Evolutionary conservation across 1,140 invertebrate species (phyloP).

Genomic region (Zaprionus lachaisei): DNA sequence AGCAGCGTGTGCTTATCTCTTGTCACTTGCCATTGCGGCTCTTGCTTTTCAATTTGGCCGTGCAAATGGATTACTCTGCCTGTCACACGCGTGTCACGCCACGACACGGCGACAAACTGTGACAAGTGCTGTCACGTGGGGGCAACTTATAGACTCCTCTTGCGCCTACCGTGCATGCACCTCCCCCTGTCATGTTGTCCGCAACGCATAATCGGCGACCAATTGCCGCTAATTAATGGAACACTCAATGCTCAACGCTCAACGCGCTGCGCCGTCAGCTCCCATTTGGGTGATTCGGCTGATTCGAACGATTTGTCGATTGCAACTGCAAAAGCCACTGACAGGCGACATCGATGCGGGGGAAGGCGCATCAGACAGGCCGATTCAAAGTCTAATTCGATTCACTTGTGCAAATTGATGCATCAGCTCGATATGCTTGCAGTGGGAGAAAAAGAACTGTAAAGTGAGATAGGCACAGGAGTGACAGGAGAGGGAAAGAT

Average conservation of each 20-base stretch:
- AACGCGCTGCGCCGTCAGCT: not conserved
- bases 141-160: no score
- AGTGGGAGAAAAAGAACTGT: not conserved
- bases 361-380: not conserved
- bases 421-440: not conserved
- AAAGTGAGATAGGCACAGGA: no score
- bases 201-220: not conserved
- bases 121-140: conserved; percentile 21
- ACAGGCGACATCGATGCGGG: not conserved
- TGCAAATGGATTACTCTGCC: conserved; percentile 68
- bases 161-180: not conserved
- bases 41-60: conserved; percentile 60
- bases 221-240: conserved; percentile 5
- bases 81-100: conserved; percentile 36
- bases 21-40: conserved; percentile 9
- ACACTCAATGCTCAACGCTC: not conserved
- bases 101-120: conserved; percentile 29
- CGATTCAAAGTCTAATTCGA: conserved; percentile 2
- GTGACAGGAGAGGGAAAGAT: no score
- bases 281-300: not conserved
- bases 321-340: not conserved
- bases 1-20: conserved; percentile 11
- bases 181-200: not conserved
- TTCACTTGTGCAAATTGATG: conserved; percentile 1
- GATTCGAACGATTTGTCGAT: not conserved